Evolutionary conservation across 2,797 vertebrate species (phyloP).

Genomic region (Xiphophorus birchmanni): DNA sequence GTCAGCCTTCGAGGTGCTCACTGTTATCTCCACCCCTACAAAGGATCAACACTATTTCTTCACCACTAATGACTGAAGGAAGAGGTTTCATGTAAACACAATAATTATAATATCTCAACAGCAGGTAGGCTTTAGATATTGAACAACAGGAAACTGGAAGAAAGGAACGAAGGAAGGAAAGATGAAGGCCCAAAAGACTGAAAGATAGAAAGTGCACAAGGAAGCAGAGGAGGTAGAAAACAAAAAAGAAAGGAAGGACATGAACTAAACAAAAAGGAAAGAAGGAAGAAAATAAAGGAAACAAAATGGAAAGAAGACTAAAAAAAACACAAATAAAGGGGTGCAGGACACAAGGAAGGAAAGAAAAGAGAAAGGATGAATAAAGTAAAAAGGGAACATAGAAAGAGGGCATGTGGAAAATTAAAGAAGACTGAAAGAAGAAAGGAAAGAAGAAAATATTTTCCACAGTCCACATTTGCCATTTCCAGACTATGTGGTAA

Average conservation of each 20-base stretch:
- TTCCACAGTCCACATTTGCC: not conserved
- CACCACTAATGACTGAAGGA: conserved; percentile 31
- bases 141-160: not conserved
- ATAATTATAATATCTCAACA: not conserved
- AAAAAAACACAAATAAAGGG: not conserved
- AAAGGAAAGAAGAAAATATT: not conserved
- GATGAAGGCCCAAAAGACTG: not conserved
- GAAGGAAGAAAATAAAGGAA: not conserved
- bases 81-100: not conserved
- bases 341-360: not conserved
- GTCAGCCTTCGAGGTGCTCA: conserved; percentile 25
- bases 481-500: not conserved
- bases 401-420: not conserved
- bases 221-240: not conserved
- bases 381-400: not conserved
- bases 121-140: not conserved
- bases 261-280: not conserved
- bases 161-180: not conserved
- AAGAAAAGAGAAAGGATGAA: not conserved
- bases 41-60: conserved; percentile 51
- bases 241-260: not conserved
- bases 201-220: not conserved
- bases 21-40: conserved; percentile 29
- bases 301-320: not conserved
- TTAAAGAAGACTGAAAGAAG: not conserved